Percentiles rank a stretch among this genome's conserved stretches.
Conservation (phyloP, 2,797 vertebrate species). For the Ceyx erithaca region DNA sequence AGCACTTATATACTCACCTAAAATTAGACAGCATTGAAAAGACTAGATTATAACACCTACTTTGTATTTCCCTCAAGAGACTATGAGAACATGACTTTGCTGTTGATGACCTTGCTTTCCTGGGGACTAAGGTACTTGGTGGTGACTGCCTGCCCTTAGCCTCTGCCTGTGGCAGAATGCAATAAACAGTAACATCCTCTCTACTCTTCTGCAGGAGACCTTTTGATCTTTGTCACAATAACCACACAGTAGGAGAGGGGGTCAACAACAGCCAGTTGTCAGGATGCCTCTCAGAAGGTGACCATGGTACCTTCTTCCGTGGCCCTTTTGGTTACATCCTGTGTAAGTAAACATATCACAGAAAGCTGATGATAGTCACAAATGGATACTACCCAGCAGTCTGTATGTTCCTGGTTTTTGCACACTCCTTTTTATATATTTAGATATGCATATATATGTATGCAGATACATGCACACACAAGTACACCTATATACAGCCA, state of each 20-base stretch:
- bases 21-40: background rate
- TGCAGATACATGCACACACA: background rate
- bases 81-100: background rate
- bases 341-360: background rate
- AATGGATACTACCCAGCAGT: background rate
- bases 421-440: background rate
- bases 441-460: accelerated
- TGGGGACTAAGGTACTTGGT: background rate
- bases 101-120: background rate
- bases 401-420: background rate
- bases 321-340: background rate
- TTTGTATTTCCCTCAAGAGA: background rate
- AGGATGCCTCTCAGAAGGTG: background rate
- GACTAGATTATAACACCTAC: background rate
- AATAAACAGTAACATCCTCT: background rate
- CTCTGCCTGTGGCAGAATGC: background rate
- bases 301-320: accelerated
- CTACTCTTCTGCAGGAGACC: background rate
- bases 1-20: background rate
- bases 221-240: background rate
- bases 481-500: background rate
- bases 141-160: background rate
- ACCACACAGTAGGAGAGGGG: background rate
- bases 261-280: background rate
- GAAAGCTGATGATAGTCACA: background rate